These are phyloP conservation scores for Saccostrea cuccullata DNA, from an alignment of 1,140 invertebrate genomes.

Conservation along the genomic window DNA sequence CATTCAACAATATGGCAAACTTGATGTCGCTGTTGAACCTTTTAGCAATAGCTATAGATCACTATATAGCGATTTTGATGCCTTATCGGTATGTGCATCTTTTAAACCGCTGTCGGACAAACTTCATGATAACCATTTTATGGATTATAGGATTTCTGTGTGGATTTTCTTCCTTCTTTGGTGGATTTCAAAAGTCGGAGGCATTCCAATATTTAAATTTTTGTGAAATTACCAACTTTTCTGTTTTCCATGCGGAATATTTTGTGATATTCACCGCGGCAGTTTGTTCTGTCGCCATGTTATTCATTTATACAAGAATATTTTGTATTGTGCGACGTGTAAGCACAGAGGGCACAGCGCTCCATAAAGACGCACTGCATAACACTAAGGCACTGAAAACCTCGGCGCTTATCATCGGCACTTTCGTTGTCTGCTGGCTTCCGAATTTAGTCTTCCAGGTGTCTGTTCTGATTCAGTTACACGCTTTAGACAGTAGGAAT, in stretches of 20 bases:
- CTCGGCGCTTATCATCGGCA: constrained; percentile 84
- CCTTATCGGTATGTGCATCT: constrained; percentile 89
- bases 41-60: constrained; percentile 84
- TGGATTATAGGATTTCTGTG: constrained; percentile 81
- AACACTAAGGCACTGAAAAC: constrained; percentile 84
- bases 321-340: constrained; percentile 54
- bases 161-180: constrained; percentile 78
- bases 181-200: constrained; percentile 56
- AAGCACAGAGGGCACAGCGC: neutral
- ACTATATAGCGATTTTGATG: constrained; percentile 91
- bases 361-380: constrained; percentile 9
- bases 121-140: constrained; percentile 83
- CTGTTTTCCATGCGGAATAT: constrained; percentile 67
- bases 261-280: constrained; percentile 76
- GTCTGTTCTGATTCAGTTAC: constrained; percentile 54
- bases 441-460: constrained; percentile 80
- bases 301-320: constrained; percentile 64
- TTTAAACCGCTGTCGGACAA: constrained; percentile 81
- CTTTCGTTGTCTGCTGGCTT: constrained; percentile 84
- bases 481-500: neutral
- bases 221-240: constrained; percentile 78
- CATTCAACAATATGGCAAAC: constrained; percentile 63
- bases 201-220: constrained; percentile 71
- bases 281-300: constrained; percentile 75
- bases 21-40: constrained; percentile 83